Percentiles rank a stretch among this genome's conserved stretches.
These are phyloP conservation scores for Pituophis catenifer DNA, from an alignment of 2,113 vertebrate genomes.

Conservation along the genomic window DNA sequence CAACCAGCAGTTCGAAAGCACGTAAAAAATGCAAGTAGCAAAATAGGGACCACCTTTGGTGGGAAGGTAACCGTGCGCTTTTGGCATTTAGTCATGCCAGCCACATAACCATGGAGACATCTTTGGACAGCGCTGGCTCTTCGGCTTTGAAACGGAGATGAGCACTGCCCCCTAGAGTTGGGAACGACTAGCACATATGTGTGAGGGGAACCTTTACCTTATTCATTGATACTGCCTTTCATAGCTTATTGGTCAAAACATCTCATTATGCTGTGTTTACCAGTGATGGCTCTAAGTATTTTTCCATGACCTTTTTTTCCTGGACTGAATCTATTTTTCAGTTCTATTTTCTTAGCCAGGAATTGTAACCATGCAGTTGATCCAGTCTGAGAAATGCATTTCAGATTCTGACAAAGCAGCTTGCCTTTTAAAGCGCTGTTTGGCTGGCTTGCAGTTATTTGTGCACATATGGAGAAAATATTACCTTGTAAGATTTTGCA, in stretches of 20 bases:
- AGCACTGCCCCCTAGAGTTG: no score
- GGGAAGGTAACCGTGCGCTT: no score
- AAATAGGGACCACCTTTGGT: no score
- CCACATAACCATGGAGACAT: no score
- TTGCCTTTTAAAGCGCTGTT: constrained; percentile 39
- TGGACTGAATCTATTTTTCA: constrained; percentile 62
- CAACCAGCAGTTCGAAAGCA: no score
- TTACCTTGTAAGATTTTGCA: constrained; percentile 52
- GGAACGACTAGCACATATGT: no score
- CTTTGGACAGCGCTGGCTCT: no score
- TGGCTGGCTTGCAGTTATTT: constrained; percentile 27
- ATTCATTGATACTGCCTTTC: not conserved
- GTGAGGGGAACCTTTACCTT: not conserved
- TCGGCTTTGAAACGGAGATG: no score
- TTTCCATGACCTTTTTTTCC: constrained; percentile 68
- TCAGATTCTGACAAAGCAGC: constrained; percentile 48
- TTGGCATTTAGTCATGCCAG: no score
- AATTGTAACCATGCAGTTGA: constrained; percentile 54
- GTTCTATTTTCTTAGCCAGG: constrained; percentile 65
- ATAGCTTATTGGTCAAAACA: not conserved
- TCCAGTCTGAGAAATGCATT: constrained; percentile 8
- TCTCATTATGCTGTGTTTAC: constrained; percentile 44
- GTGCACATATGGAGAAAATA: constrained; percentile 63
- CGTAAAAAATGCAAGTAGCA: no score
- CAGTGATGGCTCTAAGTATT: constrained; percentile 48